Base-by-base conservation (phyloP, 1,140 invertebrate genomes). In the Xylocopa sonorina region DNA sequence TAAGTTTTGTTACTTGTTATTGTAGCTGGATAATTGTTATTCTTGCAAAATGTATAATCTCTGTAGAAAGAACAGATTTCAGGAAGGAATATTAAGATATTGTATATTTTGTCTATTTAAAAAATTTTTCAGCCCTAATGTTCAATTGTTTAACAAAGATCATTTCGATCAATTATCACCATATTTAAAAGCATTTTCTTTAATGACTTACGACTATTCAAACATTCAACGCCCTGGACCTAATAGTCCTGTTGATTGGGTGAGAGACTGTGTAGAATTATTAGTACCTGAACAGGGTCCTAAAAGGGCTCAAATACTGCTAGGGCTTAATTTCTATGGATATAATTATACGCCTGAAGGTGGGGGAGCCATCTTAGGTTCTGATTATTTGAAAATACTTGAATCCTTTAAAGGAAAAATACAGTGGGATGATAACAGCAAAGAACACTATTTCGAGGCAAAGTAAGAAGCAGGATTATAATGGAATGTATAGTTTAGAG, bases 131-230 rank as follows among this genome's bases (percentile, higher is more conserved):
- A 93, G 92, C 46, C 88, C 91, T 77, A 87, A 90, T 7, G 92
- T 92, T 67, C 95, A 96, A 84, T 94, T 97, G 87, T 98, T 99
- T 93, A 94, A 94, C 34, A 94, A 95, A 78, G 93, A 96, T 76
- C 95, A 98, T 83, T 97, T 98, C 92, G 95, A 97, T 85, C 94
- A 94, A 55, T 93, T 99, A 18, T 95, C 95, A 84, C 94, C 96
- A 41, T 93, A 96, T 91, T 94, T 99, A 3, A 96, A 96, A 88
- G 96, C 95, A 67, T 98, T 99, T 90, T 98, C 97, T 53, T 93
- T 99, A 1, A 98, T 99, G 98, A 99, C 98, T 1, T 99, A 99
- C 91, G 98, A 99, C 91, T 99, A 95, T 92, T 98, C 98, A 34
- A 97, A 92, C 92, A 93, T 96, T 16, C 95, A 97, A 89, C 95